Base-by-base conservation (phyloP, 2,888 invertebrate species). In the Brachycybe producta region DNA sequence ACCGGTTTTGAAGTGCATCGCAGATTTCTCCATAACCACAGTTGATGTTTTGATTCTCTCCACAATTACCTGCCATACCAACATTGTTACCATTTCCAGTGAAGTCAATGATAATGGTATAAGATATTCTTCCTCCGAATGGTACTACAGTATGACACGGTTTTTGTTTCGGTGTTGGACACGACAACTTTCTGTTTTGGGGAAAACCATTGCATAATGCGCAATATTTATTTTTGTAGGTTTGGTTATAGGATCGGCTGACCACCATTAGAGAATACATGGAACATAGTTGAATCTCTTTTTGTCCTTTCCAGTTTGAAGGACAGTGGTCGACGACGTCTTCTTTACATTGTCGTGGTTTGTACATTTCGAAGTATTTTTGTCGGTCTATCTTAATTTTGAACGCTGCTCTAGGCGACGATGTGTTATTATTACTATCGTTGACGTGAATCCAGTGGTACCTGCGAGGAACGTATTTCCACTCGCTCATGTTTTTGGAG, bases 1-100 rank as follows among this genome's bases (percentile, higher is more conserved):
- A 71, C 45, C 59, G 63, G 51, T 65, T 64, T 57, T 66, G 66
- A 57, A 71, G 70, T 2, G 68, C 68, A 58, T 72, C 71, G 57
- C 62, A 71, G 13, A 70, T 60, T 57, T 67, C 61, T 0, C 57
- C 58, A 5, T 46, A 35, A 2, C 32, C 27, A 35, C 62, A 63
- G 7, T 8, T 7, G 17, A 21, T 26, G 21, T 19, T 19, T 5
- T 23, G 21, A 4, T 24, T 7, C 2, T 24, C 1, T 5, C 46
- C 46, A n/a, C 64, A 62, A 27, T 59, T 58, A 32, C 26, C 11
- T 34, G 17, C 24, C 17, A n/a, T 32, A 15, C 49, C 40, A 11
- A 44, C 52, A 13, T 55, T 54, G 13, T 58, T 55, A 51, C 61
- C 55, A 15, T 52, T 45, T 42, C 60, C 54, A 56, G 62, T 52